Evolutionary conservation across 2,113 vertebrate species (phyloP), one percentile per base, ranked within the genome.

Genomic region (Phylloscopus whistleri): DNA sequence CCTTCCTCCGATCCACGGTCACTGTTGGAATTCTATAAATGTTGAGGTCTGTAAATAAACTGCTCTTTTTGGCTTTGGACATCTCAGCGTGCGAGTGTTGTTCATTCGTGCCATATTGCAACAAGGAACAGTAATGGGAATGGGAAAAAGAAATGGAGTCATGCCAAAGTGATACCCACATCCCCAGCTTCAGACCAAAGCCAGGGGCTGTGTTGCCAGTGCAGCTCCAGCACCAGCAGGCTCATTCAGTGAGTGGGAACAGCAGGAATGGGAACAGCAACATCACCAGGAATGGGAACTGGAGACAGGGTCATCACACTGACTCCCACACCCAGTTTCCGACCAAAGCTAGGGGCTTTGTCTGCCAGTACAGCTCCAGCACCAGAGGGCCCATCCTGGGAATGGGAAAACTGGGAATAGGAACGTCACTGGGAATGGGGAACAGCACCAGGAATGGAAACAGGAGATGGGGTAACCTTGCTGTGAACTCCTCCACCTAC

Each of bases 191-290:
- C 44, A 67, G 35, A 51, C 44, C 44, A 59, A 76, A 86, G 44
- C 21, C 35, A 24, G 98, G 98, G 2, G 98, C 99, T 67, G 27
- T 99, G 99, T 11, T 97, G 98, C 99, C 99, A 99, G 83, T 21
- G 53, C 51, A 85, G 60, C 43, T 76, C 20, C 43, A 58, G 60
- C 83, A 75, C 43, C 4, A 15, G 30, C 20, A 35, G 24, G 52
- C 43, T 55, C 43, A 35, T 67, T 48, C 62, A 76, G 44, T 13
- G 44, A 67, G 58, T 14, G 8, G 13, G 16, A 85, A 75, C 43
- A 58, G 24, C 43, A 26, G 35, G 70, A 85, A 58, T 16, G 19
- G 51, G 41, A 53, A 37, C 0, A 1, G 21, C 16, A 69, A 48
- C 22, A 39, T 43, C 28, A 39, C 6, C 0, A 0, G 67, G 33